phyloP scores from a whole-genome alignment of 1,140 invertebrate species.

The Pseudobourletiella spinata region DNA sequence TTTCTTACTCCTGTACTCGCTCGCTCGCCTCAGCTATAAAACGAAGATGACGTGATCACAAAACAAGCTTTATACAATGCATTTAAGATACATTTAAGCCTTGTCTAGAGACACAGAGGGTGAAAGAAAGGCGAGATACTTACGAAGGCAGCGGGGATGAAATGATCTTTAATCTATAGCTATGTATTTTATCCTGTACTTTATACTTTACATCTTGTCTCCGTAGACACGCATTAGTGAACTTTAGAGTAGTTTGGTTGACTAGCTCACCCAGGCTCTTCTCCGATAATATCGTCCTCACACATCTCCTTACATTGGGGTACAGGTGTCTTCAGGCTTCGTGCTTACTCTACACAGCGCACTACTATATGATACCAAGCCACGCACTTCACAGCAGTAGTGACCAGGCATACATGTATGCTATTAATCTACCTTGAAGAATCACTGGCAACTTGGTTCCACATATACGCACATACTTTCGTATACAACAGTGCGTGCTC shows the following conservation, averaged over 20 bases:
- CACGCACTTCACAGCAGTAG: too few species aligned
- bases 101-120: not conserved
- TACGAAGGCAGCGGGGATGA: not conserved
- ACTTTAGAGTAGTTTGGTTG: not conserved
- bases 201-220: constrained; percentile 4
- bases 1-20: not conserved
- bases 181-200: not conserved
- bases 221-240: constrained; percentile 9
- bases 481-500: too few species aligned
- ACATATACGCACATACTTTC: too few species aligned
- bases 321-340: not conserved
- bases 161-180: not conserved
- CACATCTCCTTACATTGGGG: not conserved
- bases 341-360: too few species aligned
- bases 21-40: not conserved
- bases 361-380: too few species aligned
- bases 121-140: not conserved
- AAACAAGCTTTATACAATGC: not conserved
- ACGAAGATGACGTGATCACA: constrained; percentile 1
- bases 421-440: too few species aligned
- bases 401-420: too few species aligned
- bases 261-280: constrained; percentile 7
- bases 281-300: constrained; percentile 2
- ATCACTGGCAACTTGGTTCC: too few species aligned
- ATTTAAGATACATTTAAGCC: not conserved